Evolutionary conservation across 2,888 invertebrate genomes (phyloP), one percentile per base, ranked within the genome.

Genomic region (Spodoptera picta): DNA sequence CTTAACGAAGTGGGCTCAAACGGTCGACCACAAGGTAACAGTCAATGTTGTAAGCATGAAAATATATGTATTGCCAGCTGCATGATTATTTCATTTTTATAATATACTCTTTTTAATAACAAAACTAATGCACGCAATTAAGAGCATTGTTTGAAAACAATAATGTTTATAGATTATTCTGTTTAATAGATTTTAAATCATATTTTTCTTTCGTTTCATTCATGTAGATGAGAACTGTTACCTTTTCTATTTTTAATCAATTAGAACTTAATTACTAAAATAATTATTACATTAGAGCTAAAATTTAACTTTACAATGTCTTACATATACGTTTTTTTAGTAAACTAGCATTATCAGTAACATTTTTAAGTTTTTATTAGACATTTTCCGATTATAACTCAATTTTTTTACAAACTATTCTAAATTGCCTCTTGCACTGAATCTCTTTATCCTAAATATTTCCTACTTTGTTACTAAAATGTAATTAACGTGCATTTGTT

Each of bases 1-100:
- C 86, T 79, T 81, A 78, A 79, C 81, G 87, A 92, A 94, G 94
- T 87, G 94, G 93, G 87, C 92, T 94, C 91, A 94, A 93, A 92
- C 85, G 93, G 83, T 92, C 92, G 63, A 90, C 90, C 69, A 86
- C 92, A 87, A 94, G 94, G 94, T 94, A 94, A 92, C 82, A 76
- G 65, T 73, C 69, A 62, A 66, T 69, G 54, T 70, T 82, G 68
- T 82, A 77, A 79, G 84, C 84, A 84, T 83, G 81, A 52, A 63
- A 70, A 68, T 60, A 65, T 58, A 61, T 63, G 36, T 65, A 69
- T 60, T 69, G 74, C 74, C 70, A 66, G 65, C 70, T 64, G 78
- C 73, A 76, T 77, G 77, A 47, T 77, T 79, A 31, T 48, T 54
- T 69, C 50, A 36, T 56, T 60, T 27, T 55, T 6, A 36, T 44